phyloP scores from a whole-genome alignment of 2,888 invertebrate species.

The Chrysopilus asiliformis region DNA sequence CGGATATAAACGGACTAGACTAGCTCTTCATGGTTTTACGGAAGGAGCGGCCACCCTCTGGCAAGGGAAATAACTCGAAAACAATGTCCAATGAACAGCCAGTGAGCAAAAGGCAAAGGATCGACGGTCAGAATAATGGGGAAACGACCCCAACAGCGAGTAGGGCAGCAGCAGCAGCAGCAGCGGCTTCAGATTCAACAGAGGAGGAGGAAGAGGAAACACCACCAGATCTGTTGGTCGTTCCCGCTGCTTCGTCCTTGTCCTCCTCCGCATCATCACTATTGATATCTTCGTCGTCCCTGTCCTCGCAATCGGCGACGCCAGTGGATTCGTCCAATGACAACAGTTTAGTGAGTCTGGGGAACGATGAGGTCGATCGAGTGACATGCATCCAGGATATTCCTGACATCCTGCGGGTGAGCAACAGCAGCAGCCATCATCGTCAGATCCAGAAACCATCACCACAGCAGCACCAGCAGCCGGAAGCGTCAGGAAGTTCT shows the following conservation, averaged over 20 bases:
- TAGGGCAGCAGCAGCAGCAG: conserved; percentile 10
- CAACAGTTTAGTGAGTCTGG: neutral
- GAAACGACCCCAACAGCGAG: neutral
- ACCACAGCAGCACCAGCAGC: neutral
- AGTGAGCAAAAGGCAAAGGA: conserved; percentile 68
- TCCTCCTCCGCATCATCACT: conserved; percentile 10
- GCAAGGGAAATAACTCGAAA: conserved; percentile 17
- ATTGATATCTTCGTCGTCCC: neutral
- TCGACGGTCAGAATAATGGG: conserved; percentile 36
- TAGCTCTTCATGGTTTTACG: conserved; percentile 22
- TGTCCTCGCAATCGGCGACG: neutral
- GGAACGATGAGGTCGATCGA: conserved; percentile 13
- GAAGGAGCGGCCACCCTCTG: conserved; percentile 19
- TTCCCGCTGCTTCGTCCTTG: conserved; percentile 12
- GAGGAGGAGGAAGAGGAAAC: conserved; percentile 2
- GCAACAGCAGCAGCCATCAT: neutral
- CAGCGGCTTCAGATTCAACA: conserved; percentile 8
- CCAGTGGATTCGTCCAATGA: neutral
- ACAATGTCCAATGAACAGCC: conserved; percentile 67
- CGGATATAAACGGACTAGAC: too few relatives aligned
- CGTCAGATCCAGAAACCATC: too few relatives aligned
- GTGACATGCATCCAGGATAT: conserved; percentile 9
- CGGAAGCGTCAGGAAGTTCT: neutral
- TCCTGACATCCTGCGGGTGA: conserved; percentile 11
- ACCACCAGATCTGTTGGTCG: conserved; percentile 9